These are phyloP conservation scores for Leptinotarsa lineolata DNA, from an alignment of 1,140 invertebrate genomes.

Conservation along the genomic window DNA sequence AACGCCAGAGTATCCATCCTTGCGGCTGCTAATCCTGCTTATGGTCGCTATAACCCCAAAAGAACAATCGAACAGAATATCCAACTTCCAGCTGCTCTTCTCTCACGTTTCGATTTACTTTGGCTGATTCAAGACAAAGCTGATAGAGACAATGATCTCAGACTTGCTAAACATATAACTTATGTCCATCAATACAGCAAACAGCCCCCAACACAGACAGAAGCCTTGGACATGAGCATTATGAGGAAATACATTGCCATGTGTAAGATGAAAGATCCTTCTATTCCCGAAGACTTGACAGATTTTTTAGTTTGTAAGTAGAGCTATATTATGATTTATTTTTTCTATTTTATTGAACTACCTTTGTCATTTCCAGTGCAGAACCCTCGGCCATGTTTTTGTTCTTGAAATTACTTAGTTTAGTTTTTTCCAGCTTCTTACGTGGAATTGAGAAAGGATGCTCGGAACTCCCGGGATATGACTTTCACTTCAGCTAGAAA, in stretches of 20 bases:
- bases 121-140: slow-evolving; percentile 97
- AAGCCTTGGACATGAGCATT: slow-evolving; percentile 89
- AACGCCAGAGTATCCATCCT: slow-evolving; percentile 97
- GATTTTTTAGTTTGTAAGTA: slow-evolving; percentile 86
- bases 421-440: slow-evolving; percentile 70
- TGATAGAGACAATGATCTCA: slow-evolving; percentile 89
- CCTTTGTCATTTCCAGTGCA: no score
- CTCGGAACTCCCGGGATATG: slow-evolving; percentile 86
- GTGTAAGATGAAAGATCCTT: slow-evolving; percentile 87
- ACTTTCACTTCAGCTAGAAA: slow-evolving; percentile 95
- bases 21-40: slow-evolving; percentile 98
- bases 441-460: slow-evolving; percentile 90
- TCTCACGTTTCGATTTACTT: slow-evolving; percentile 96
- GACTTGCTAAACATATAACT: slow-evolving; percentile 95
- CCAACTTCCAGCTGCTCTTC: slow-evolving; percentile 94
- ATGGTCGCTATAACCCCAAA: slow-evolving; percentile 96
- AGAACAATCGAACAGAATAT: slow-evolving; percentile 96
- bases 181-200: slow-evolving; percentile 93
- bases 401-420: neutral
- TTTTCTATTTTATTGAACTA: neutral
- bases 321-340: no score
- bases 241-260: slow-evolving; percentile 93
- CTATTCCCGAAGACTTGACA: slow-evolving; percentile 82
- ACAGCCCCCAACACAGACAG: slow-evolving; percentile 78
- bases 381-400: neutral